Percentiles rank a stretch among this genome's conserved stretches.
Conservation (phyloP, 1,140 invertebrate species). For the Megathymus violae region DNA sequence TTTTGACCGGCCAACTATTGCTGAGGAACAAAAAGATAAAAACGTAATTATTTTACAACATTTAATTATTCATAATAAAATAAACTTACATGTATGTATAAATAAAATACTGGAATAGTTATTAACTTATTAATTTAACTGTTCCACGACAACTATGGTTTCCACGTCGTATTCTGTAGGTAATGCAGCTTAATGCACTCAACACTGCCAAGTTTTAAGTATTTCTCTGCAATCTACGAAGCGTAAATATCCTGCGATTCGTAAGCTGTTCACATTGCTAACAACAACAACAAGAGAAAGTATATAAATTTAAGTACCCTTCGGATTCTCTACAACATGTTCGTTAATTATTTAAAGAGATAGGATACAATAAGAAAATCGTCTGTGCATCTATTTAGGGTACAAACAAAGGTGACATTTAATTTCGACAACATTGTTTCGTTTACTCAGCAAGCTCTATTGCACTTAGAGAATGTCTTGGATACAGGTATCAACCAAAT, state of each 20-base stretch:
- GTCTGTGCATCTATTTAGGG: too few species aligned
- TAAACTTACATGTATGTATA: not conserved
- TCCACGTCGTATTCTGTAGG: slow-evolving; percentile 18
- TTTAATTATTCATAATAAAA: too few species aligned
- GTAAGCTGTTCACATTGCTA: slow-evolving; percentile 49
- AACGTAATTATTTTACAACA: too few species aligned
- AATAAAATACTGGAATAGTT: too few species aligned
- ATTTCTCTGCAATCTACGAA: slow-evolving; percentile 42
- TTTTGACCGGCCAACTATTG: too few species aligned
- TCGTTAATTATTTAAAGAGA: slow-evolving; percentile 8
- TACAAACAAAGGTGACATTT: too few species aligned
- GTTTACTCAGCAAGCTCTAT: too few species aligned
- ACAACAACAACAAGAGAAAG: slow-evolving; percentile 45
- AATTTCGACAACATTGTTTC: too few species aligned
- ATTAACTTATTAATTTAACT: slow-evolving; percentile 13
- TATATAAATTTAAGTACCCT: slow-evolving; percentile 40
- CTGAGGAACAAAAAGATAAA: too few species aligned
- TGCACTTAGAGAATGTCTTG: too few species aligned
- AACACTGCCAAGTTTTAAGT: slow-evolving; percentile 48
- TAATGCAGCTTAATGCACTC: slow-evolving; percentile 39
- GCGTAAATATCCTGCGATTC: slow-evolving; percentile 51
- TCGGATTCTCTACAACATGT: slow-evolving; percentile 37
- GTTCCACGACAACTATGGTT: slow-evolving; percentile 21
- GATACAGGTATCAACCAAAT: too few species aligned
- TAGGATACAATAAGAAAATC: not conserved